phyloP scores from a whole-genome alignment of 2,113 vertebrate genomes.

The Pygathrix nemaeus region DNA sequence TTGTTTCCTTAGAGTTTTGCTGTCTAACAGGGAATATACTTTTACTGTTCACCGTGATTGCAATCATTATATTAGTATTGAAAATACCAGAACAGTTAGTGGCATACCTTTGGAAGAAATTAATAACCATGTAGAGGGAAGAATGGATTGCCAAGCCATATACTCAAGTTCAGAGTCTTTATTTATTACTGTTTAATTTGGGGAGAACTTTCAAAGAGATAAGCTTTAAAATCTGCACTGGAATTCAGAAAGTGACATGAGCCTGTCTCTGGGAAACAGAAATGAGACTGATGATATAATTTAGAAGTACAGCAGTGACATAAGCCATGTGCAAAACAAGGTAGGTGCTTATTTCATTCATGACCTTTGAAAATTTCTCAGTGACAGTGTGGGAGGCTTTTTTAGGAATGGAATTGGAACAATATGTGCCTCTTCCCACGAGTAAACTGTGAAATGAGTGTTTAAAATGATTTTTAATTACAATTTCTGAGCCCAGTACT shows the following conservation, averaged over 20 bases:
- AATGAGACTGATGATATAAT: not conserved
- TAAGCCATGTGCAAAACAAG: not conserved
- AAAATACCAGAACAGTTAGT: not conserved
- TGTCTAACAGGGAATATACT: not conserved
- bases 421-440: conserved; percentile 49
- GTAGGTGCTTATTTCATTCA: conserved; percentile 4
- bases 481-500: conserved; percentile 40
- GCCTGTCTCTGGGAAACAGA: not conserved
- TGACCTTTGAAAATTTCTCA: conserved; percentile 44
- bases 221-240: not conserved
- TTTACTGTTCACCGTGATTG: not conserved
- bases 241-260: not conserved
- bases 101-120: not conserved
- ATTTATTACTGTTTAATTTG: not conserved
- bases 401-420: conserved; percentile 36
- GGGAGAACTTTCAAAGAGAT: not conserved
- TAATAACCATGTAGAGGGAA: not conserved
- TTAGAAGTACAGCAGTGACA: too few relatives aligned
- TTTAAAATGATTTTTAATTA: conserved; percentile 67
- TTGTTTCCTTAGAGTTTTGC: not conserved
- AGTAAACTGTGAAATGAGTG: conserved; percentile 58
- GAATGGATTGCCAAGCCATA: not conserved
- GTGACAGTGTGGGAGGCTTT: not conserved
- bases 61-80: not conserved
- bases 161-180: not conserved